These are phyloP conservation scores for Tromatobia lineatoria DNA, from an alignment of 2,888 invertebrate genomes.

Conservation along the genomic window DNA sequence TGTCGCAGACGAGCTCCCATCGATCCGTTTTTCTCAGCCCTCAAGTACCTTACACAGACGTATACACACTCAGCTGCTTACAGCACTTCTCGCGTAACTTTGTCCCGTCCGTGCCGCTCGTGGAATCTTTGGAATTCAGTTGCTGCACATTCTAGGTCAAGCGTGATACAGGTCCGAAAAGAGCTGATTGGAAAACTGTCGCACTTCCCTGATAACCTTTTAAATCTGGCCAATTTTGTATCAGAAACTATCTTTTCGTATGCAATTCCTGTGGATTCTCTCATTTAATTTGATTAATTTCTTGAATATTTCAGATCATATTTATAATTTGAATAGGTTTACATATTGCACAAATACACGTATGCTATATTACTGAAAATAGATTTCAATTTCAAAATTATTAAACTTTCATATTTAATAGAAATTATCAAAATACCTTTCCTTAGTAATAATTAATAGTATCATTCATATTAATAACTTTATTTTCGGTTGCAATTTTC, in stretches of 20 bases:
- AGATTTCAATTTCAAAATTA: too few relatives aligned
- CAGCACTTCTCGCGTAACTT: conserved; percentile 14
- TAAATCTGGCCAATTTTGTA: not conserved
- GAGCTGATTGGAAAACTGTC: conserved; percentile 7
- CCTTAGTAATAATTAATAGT: too few relatives aligned
- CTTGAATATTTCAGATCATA: too few relatives aligned
- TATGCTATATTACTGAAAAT: too few relatives aligned
- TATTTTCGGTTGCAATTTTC: too few relatives aligned
- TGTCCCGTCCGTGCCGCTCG: conserved; percentile 12
- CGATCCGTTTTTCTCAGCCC: conserved; percentile 25
- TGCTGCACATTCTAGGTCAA: conserved; percentile 14
- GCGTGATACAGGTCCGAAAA: conserved; percentile 1
- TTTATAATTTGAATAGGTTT: too few relatives aligned
- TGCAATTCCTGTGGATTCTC: not conserved
- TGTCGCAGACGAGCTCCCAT: conserved; percentile 16
- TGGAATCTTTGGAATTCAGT: conserved; percentile 23
- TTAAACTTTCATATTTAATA: too few relatives aligned
- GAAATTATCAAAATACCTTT: too few relatives aligned
- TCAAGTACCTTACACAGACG: not conserved
- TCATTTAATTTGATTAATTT: not conserved
- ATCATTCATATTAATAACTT: too few relatives aligned
- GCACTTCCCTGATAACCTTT: not conserved
- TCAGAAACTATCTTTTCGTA: not conserved
- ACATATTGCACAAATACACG: too few relatives aligned
- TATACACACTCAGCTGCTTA: conserved; percentile 4